These are phyloP conservation scores for Raillietiella orientalis DNA, from an alignment of 2,888 invertebrate genomes.

Conservation along the genomic window DNA sequence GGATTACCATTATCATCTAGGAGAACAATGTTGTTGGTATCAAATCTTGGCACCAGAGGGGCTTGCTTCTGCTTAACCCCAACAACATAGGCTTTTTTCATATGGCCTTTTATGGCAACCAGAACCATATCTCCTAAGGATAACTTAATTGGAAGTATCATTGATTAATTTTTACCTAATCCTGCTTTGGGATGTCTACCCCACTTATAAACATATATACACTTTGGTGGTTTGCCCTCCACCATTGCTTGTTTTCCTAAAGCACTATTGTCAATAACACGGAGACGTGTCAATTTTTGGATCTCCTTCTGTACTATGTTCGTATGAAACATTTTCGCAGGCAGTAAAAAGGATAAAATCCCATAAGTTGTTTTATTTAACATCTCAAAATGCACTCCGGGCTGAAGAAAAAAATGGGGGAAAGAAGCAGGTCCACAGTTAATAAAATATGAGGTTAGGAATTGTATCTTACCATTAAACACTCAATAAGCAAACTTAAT, in stretches of 20 bases:
- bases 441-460: too few species aligned
- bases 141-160: background rate
- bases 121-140: slow-evolving; percentile 49
- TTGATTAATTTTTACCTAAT: background rate
- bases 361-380: too few species aligned
- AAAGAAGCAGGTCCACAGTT: too few species aligned
- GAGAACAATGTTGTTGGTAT: slow-evolving; percentile 79
- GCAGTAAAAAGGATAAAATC: too few species aligned
- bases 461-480: too few species aligned
- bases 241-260: slow-evolving; percentile 81
- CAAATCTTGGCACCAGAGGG: slow-evolving; percentile 53
- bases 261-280: slow-evolving; percentile 88
- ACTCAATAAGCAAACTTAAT: too few species aligned
- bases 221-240: slow-evolving; percentile 66
- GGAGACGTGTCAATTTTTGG: slow-evolving; percentile 26
- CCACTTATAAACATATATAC: slow-evolving; percentile 80
- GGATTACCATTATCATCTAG: slow-evolving; percentile 85
- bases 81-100: slow-evolving; percentile 66
- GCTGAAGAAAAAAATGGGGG: too few species aligned
- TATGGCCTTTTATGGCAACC: slow-evolving; percentile 77
- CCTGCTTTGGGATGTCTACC: slow-evolving; percentile 9
- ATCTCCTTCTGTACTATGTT: too few species aligned
- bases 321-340: too few species aligned
- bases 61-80: slow-evolving; percentile 50
- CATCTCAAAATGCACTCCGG: too few species aligned